Conservation (phyloP, 2,888 invertebrate genomes). For the Euphydryas editha region DNA sequence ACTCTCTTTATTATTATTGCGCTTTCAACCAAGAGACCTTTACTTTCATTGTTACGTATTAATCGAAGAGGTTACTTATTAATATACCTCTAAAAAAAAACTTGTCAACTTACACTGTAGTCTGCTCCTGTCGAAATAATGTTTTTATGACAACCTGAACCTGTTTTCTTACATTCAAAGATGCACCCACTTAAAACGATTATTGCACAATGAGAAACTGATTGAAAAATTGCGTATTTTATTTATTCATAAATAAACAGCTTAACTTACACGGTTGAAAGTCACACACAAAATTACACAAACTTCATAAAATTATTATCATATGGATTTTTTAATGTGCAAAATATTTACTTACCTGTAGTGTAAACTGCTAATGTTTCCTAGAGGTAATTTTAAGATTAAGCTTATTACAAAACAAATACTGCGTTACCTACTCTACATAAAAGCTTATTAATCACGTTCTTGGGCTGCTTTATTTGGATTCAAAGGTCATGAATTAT, state of each 20-base stretch:
- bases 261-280: neutral
- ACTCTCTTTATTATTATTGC: neutral
- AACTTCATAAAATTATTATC: constrained; percentile 4
- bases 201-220: constrained; percentile 32
- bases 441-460: no score
- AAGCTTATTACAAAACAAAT: no score
- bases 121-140: constrained; percentile 19
- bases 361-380: no score
- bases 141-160: constrained; percentile 14
- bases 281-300: neutral
- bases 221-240: constrained; percentile 28
- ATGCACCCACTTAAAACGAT: constrained; percentile 26
- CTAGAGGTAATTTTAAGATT: no score
- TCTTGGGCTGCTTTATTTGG: no score
- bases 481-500: no score
- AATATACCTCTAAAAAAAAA: constrained; percentile 7
- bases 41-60: neutral
- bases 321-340: neutral
- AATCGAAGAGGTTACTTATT: constrained; percentile 1
- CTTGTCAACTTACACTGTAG: neutral
- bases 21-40: neutral
- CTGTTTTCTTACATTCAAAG: constrained; percentile 20
- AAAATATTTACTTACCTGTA: neutral
- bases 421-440: neutral
- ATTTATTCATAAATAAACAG: constrained; percentile 31